A percentile compares a stretch with the other conserved stretches of the same genome.
Evolutionary conservation across 2,888 invertebrate genomes (phyloP).

Genomic region (Parthenolecanium corni): DNA sequence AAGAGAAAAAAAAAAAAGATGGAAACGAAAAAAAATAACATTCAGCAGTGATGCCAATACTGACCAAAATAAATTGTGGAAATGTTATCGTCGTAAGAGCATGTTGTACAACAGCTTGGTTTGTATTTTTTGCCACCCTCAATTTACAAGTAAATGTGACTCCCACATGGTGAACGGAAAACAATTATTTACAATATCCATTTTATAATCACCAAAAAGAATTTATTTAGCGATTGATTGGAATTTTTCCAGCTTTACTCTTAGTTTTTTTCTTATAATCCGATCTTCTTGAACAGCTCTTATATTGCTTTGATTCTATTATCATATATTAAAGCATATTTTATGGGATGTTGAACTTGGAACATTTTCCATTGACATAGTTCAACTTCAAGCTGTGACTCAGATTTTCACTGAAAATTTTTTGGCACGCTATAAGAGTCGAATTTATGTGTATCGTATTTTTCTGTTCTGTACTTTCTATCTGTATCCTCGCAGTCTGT

Average conservation of each 20-base stretch:
- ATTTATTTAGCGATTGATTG: not conserved
- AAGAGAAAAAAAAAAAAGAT: too few species aligned
- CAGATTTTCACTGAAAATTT: too few species aligned
- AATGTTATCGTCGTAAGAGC: not conserved
- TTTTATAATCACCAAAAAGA: not conserved
- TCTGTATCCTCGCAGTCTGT: too few species aligned
- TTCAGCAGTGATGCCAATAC: not conserved
- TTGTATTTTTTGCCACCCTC: too few species aligned
- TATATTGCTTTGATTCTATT: too few species aligned
- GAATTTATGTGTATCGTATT: too few species aligned
- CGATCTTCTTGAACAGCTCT: not conserved
- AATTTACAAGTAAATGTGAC: not conserved
- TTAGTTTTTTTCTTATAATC: not conserved
- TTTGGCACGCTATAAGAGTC: too few species aligned
- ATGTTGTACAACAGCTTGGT: not conserved
- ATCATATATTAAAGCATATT: not conserved
- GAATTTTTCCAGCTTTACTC: not conserved
- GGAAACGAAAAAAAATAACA: too few species aligned
- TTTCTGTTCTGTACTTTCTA: too few species aligned
- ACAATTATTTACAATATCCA: not conserved
- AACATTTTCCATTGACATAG: too few species aligned
- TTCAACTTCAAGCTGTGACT: too few species aligned
- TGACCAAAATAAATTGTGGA: not conserved
- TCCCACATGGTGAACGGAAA: not conserved
- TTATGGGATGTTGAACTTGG: not conserved